Conservation (phyloP, 2,797 vertebrate genomes). For the Uromys caudimaculatus region DNA sequence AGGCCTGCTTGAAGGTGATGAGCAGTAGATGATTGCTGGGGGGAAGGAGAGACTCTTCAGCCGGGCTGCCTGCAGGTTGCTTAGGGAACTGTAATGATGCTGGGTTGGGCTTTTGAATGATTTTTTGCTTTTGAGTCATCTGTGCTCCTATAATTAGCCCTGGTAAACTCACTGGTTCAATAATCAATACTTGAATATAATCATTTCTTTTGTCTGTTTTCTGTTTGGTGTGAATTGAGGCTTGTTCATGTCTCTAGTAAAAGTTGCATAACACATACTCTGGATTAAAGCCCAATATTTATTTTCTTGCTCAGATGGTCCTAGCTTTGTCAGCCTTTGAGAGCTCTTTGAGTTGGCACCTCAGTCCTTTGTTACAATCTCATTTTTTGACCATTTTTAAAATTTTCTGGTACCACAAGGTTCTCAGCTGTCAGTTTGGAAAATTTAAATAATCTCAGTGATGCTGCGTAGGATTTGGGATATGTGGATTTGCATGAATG, state of each 20-base stretch:
- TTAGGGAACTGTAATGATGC: too few species aligned
- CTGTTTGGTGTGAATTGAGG: neutral
- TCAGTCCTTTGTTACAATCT: neutral
- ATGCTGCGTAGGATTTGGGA: conserved; percentile 58
- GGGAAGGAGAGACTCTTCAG: neutral
- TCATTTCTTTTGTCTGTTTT: neutral
- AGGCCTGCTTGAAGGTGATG: neutral
- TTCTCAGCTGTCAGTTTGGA: conserved; percentile 8
- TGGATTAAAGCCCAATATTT: neutral
- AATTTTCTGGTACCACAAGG: neutral
- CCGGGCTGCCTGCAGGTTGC: neutral
- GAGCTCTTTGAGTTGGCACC: neutral
- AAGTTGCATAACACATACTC: neutral
- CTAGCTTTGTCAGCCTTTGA: neutral
- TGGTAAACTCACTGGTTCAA: neutral
- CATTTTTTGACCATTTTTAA: neutral
- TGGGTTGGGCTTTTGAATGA: neutral
- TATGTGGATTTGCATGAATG: conserved; percentile 30
- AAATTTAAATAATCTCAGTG: conserved; percentile 36
- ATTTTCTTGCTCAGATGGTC: conserved; percentile 6
- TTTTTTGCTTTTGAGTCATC: neutral
- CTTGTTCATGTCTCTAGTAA: neutral
- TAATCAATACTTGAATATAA: neutral
- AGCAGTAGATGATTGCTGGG: neutral
- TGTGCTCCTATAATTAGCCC: neutral